phyloP scores from a whole-genome alignment of 2,113 vertebrate species.

The Irena cyanogastra region DNA sequence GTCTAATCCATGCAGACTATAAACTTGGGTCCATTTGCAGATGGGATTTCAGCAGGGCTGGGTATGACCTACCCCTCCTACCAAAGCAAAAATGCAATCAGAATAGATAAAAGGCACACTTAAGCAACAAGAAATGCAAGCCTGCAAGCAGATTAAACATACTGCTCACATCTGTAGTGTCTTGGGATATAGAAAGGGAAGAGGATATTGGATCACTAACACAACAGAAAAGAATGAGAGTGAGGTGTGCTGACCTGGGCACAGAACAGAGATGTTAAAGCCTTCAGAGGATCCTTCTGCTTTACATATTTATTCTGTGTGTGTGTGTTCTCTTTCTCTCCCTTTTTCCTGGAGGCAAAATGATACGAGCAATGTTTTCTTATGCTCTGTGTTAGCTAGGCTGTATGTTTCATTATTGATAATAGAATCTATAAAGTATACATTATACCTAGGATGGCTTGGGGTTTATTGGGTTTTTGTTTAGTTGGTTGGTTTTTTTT shows the following conservation, averaged over 20 bases:
- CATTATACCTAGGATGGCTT: background rate
- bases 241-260: background rate
- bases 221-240: background rate
- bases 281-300: background rate
- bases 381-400: background rate
- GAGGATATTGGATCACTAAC: background rate
- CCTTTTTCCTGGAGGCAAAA: background rate
- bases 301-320: background rate
- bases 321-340: background rate
- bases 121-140: background rate
- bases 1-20: background rate
- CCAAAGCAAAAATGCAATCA: background rate
- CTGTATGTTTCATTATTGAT: conserved; percentile 22
- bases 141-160: background rate
- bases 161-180: background rate
- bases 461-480: background rate
- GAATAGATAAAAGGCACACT: background rate
- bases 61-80: background rate
- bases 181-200: background rate
- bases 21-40: background rate
- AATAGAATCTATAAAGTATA: background rate
- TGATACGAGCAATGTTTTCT: background rate
- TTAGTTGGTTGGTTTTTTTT: background rate
- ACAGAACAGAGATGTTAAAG: background rate
- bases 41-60: background rate